A percentile compares a stretch with the other conserved stretches of the same genome.
Conservation (phyloP, 2,888 invertebrate species). For the Biston betularia region DNA sequence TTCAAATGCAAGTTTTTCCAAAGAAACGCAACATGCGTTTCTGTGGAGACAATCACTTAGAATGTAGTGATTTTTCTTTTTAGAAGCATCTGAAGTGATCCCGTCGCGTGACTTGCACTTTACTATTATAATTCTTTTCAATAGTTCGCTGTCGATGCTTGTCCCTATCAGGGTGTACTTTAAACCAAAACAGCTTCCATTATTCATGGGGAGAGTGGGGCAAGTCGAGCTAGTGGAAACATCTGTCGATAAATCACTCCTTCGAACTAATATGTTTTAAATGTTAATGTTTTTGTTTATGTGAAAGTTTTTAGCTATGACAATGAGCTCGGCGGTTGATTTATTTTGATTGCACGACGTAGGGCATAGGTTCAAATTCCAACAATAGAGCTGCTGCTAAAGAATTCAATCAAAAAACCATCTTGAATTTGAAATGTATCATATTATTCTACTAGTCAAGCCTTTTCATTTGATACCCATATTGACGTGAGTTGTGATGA, state of each 20-base stretch:
- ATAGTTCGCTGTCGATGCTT: slow-evolving; percentile 14
- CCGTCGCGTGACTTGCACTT: slow-evolving; percentile 9
- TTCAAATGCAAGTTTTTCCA: too few species aligned
- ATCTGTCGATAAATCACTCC: slow-evolving; percentile 35
- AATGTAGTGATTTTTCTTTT: too few species aligned
- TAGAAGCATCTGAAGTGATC: not conserved
- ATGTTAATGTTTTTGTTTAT: not conserved
- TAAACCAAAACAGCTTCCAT: slow-evolving; percentile 27
- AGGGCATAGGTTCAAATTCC: too few species aligned
- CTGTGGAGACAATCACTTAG: not conserved
- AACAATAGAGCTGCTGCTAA: too few species aligned
- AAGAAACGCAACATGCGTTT: too few species aligned
- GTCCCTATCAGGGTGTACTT: slow-evolving; percentile 24
- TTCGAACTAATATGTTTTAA: not conserved
- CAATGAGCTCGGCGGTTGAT: not conserved
- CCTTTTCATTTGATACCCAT: too few species aligned
- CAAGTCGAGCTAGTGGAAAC: slow-evolving; percentile 20
- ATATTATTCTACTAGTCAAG: too few species aligned
- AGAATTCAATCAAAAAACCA: too few species aligned
- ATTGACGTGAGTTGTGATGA: too few species aligned
- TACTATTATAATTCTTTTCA: not conserved
- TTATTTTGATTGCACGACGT: too few species aligned
- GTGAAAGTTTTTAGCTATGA: not conserved
- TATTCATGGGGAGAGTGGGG: slow-evolving; percentile 31
- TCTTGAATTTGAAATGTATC: too few species aligned